phyloP scores from a whole-genome alignment of 2,113 vertebrate genomes.

The Brienomyrus brachyistius region DNA sequence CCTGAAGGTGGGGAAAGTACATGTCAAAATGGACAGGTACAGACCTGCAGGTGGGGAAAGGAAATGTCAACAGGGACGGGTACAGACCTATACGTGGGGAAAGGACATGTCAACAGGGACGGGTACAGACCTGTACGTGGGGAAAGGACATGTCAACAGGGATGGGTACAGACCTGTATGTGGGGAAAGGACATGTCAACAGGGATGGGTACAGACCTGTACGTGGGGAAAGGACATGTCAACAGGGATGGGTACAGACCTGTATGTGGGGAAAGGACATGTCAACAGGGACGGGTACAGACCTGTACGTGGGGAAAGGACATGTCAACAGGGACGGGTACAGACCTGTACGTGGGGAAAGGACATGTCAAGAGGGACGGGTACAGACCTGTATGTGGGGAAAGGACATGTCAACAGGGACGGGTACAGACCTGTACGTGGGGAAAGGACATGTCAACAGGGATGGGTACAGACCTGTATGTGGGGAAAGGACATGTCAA shows the following conservation, averaged over 20 bases:
- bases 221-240: neutral
- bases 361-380: neutral
- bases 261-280: neutral
- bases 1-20: too few species aligned
- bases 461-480: neutral
- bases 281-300: neutral
- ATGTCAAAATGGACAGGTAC: too few species aligned
- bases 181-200: neutral
- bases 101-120: neutral
- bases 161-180: neutral
- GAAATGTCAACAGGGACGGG: too few species aligned
- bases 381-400: neutral
- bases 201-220: neutral
- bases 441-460: neutral
- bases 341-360: neutral
- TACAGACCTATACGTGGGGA: neutral
- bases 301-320: neutral
- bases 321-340: neutral
- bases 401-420: neutral
- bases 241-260: neutral
- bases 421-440: neutral
- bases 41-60: neutral
- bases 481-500: neutral
- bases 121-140: neutral
- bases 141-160: neutral